Percentiles rank a stretch among this genome's conserved stretches.
Conservation (phyloP, 53 echinoderm and acorn worm species). For the Echinarachnius parma region DNA sequence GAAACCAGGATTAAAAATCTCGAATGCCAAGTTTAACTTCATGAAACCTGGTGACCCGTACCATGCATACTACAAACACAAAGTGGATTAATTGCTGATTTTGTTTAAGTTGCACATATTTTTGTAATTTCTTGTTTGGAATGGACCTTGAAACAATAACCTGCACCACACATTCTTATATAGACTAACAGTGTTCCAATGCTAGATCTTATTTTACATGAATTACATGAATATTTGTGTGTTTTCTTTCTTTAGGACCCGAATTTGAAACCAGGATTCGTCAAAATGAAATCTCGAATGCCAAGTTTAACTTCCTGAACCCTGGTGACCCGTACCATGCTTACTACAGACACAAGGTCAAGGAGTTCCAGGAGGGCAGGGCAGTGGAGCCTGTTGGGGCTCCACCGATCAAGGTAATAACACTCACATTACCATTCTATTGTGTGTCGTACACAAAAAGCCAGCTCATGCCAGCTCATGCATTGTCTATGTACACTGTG, state of each 20-base stretch:
- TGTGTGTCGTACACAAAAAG: too few species aligned
- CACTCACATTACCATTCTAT: too few species aligned
- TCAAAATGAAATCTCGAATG: constrained; percentile 95
- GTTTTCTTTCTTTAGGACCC: constrained; percentile 66
- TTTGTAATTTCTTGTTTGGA: too few species aligned
- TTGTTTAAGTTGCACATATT: too few species aligned
- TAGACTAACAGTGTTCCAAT: too few species aligned
- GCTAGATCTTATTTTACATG: too few species aligned
- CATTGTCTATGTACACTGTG: too few species aligned
- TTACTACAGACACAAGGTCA: constrained; percentile 97
- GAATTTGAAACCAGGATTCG: constrained; percentile 96
- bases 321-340: constrained; percentile 99
- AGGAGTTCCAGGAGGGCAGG: constrained; percentile 96
- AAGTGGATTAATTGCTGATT: constrained; percentile 93
- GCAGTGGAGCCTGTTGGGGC: constrained; percentile 57
- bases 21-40: constrained; percentile 97
- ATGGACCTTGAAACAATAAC: too few species aligned
- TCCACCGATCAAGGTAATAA: constrained; percentile 62
- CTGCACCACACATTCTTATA: too few species aligned
- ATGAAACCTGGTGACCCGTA: constrained; percentile 97
- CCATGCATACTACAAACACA: constrained; percentile 98
- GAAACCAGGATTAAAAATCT: constrained; percentile 92
- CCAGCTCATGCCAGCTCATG: too few species aligned
- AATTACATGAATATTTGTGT: too few species aligned
- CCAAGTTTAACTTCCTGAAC: constrained; percentile 98